Evolutionary conservation across 2,113 vertebrate genomes (phyloP).

Genomic region (Pluvianellus socialis): DNA sequence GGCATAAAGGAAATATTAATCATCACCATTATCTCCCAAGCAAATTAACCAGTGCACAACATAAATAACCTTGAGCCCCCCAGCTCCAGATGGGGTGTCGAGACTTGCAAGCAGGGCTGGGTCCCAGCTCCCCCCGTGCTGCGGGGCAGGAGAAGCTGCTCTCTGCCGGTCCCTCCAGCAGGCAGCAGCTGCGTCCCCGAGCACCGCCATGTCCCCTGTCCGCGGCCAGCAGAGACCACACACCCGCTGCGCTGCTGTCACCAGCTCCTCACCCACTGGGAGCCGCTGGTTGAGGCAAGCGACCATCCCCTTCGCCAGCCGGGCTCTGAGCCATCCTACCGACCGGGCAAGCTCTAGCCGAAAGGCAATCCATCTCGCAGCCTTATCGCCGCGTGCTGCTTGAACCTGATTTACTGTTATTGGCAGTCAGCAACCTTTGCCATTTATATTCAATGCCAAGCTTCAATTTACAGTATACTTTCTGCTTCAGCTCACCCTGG

Average conservation of each 20-base stretch:
- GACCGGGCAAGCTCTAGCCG: fast-evolving
- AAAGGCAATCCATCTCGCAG: not conserved
- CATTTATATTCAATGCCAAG: slow-evolving; percentile 50
- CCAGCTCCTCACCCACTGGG: not conserved
- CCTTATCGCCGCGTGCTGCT: not conserved
- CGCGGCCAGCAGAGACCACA: fast-evolving
- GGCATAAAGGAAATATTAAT: not conserved
- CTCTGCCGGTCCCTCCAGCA: not conserved
- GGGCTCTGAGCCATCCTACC: not conserved
- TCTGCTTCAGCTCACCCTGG: slow-evolving; percentile 38
- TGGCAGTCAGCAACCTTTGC: slow-evolving; percentile 36
- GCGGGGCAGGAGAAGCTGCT: not conserved
- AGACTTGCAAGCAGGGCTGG: not conserved
- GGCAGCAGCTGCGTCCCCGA: fast-evolving
- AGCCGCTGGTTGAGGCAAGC: not conserved
- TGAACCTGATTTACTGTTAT: slow-evolving; percentile 4
- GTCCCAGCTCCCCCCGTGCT: not conserved
- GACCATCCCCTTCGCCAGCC: not conserved
- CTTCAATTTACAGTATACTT: slow-evolving; percentile 51
- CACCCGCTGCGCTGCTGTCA: fast-evolving
- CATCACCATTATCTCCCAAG: not conserved
- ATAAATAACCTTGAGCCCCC: not conserved
- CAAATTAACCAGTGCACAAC: not conserved
- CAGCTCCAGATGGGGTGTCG: fast-evolving
- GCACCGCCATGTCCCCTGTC: not conserved